Evolutionary conservation across 23 tunicate genomes (phyloP), one percentile per base, ranked within the genome.

Genomic region (Trididemnum miniatum): DNA sequence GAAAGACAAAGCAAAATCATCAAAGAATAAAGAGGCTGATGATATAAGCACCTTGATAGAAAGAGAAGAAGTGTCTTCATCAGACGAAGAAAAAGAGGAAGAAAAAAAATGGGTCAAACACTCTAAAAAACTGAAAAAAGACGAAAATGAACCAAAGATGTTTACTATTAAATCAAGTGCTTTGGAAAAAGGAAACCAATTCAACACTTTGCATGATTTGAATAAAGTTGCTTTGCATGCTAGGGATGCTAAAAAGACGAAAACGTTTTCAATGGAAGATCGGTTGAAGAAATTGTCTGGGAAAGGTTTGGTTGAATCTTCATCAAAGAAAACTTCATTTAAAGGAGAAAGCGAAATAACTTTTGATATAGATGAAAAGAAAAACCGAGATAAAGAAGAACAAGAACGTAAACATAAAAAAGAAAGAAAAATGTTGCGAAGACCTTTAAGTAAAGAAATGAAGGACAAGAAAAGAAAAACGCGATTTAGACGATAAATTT

Each of bases 151-250:
- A 28, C 89, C 89, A 20, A 36, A 69, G 26, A 85, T 85, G 89
- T 85, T 77, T 51, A 54, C 63, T 35, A 85, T 85, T 26, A 85
- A 77, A 49, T 40, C 64, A 26, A 69, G 65, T 49, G 78, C 49
- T 35, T 27, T 35, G 24, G 18, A 34, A 0, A 26, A 44, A 4
- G 83, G 78, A 38, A 54, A 85, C 0, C 65, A 20, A 35, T 85
- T 85, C 33, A 33, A 38, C 1, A 85, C 83, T 29, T 24, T 85
- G 34, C 59, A 77, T 65, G 89, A 85, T 57, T 60, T 85, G 37
- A 78, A 85, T 1, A 31, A 71, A n/a, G 5, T 62, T 3, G 67
- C 49, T 28, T 26, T n/a, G 35, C 23, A 2, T 24, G 76, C n/a
- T 32, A 65, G 2, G 15, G 29, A 35, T 31, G 29, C 29, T 12